A percentile compares a stretch with the other conserved stretches of the same genome.
These are phyloP conservation scores for Cephus nigrinus DNA, from an alignment of 2,888 invertebrate genomes.

Conservation along the genomic window DNA sequence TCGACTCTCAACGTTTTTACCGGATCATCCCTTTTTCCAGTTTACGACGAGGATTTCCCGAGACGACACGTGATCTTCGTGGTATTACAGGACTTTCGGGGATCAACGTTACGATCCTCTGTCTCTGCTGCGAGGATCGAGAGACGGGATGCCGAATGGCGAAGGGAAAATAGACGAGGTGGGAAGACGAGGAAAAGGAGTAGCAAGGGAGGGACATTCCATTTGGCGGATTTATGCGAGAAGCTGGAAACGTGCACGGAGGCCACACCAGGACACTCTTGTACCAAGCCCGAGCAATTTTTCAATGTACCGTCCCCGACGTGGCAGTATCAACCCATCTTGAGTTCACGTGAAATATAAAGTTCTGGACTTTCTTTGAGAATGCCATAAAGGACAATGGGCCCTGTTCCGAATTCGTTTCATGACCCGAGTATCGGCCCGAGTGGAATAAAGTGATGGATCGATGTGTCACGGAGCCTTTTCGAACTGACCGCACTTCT, in stretches of 20 bases:
- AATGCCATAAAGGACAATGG: not conserved
- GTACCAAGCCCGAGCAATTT: not conserved
- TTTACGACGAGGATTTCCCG: not conserved
- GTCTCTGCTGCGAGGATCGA: not conserved
- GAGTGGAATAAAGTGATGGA: not conserved
- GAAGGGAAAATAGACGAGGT: not conserved
- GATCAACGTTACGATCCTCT: not conserved
- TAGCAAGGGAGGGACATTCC: slow-evolving; percentile 35
- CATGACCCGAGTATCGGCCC: not conserved
- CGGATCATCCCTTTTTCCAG: not conserved
- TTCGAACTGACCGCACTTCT: not conserved
- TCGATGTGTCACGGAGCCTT: not conserved
- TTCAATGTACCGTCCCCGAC: not conserved
- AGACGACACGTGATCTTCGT: not conserved
- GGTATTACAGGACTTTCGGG: not conserved
- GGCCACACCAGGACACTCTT: not conserved
- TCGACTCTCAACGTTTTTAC: not conserved
- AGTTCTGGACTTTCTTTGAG: not conserved
- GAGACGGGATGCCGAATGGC: not conserved
- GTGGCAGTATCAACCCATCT: not conserved
- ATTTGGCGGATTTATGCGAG: slow-evolving; percentile 51
- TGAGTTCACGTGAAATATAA: slow-evolving; percentile 1
- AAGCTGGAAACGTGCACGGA: not conserved
- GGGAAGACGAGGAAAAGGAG: not conserved
- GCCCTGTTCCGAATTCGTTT: not conserved